Percentiles rank a stretch among this genome's conserved stretches.
These are phyloP conservation scores for Catalaphyllia jardinei DNA, from an alignment of 64 coral and sea anemone genomes.

Conservation along the genomic window DNA sequence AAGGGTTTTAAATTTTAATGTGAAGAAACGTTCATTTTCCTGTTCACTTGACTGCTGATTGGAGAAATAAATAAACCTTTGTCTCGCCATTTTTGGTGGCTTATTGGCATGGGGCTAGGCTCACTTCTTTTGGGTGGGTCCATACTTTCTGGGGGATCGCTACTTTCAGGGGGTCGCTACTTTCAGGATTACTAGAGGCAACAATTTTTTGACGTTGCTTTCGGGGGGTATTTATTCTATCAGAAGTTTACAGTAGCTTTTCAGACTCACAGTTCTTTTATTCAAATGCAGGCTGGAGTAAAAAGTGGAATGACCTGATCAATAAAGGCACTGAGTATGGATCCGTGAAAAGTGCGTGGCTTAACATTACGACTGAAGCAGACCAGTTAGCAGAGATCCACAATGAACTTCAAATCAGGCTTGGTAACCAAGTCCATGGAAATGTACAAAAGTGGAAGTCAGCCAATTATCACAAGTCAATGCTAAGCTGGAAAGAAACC, in stretches of 20 bases:
- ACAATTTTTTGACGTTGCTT: background rate
- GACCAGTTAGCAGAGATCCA: constrained; percentile 85
- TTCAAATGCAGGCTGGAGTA: constrained; percentile 76
- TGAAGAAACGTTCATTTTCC: too few species aligned
- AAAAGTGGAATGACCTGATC: constrained; percentile 87
- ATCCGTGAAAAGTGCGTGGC: constrained; percentile 64
- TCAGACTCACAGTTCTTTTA: too few species aligned
- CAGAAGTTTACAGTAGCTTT: background rate
- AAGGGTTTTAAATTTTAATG: too few species aligned
- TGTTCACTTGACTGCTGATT: too few species aligned
- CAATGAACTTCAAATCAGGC: constrained; percentile 65
- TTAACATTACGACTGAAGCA: constrained; percentile 72
- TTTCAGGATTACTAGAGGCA: too few species aligned
- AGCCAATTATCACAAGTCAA: constrained; percentile 87
- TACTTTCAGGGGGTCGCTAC: too few species aligned
- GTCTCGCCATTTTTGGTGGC: too few species aligned
- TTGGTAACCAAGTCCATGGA: constrained; percentile 63
- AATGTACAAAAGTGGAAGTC: constrained; percentile 79
- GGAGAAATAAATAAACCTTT: too few species aligned
- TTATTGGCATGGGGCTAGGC: too few species aligned
- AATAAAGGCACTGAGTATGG: constrained; percentile 84
- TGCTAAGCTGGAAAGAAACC: constrained; percentile 92
- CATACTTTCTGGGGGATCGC: too few species aligned
- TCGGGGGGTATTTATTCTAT: background rate
- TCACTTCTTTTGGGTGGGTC: too few species aligned